Conservation (phyloP, 2,888 invertebrate species). For the Athalia rosae region DNA sequence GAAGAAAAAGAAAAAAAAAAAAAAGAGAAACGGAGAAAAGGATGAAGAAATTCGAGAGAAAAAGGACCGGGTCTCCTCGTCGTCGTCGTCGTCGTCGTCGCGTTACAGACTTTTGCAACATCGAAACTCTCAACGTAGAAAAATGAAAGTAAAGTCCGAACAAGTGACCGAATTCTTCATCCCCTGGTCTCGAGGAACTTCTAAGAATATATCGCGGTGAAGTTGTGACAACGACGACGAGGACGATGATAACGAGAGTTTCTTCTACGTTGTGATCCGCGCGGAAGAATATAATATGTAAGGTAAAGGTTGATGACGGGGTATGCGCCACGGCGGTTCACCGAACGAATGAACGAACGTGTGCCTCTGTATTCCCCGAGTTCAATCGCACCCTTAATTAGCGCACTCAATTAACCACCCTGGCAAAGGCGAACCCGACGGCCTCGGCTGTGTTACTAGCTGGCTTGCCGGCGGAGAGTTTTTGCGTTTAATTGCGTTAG, state of each 20-base stretch:
- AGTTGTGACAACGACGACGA: no score
- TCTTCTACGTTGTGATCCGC: background rate
- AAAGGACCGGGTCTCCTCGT: background rate
- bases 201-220: no score
- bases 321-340: constrained; percentile 2
- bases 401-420: constrained; percentile 62
- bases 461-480: constrained; percentile 48
- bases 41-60: background rate
- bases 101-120: constrained; percentile 60
- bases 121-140: constrained; percentile 1
- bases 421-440: constrained; percentile 46
- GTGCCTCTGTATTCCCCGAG: constrained; percentile 47
- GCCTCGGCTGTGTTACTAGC: constrained; percentile 33
- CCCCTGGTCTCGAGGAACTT: no score
- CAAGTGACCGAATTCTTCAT: background rate
- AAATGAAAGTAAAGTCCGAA: no score
- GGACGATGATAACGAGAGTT: no score
- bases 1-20: background rate
- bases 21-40: background rate
- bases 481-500: constrained; percentile 59
- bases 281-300: background rate
- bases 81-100: constrained; percentile 47
- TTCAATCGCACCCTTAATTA: constrained; percentile 68
- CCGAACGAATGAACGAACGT: constrained; percentile 13
- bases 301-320: background rate